Percentiles rank a stretch among this genome's conserved stretches.
phyloP scores from a whole-genome alignment of 2,888 invertebrate species.

The Zygothrica quintamaculata region DNA sequence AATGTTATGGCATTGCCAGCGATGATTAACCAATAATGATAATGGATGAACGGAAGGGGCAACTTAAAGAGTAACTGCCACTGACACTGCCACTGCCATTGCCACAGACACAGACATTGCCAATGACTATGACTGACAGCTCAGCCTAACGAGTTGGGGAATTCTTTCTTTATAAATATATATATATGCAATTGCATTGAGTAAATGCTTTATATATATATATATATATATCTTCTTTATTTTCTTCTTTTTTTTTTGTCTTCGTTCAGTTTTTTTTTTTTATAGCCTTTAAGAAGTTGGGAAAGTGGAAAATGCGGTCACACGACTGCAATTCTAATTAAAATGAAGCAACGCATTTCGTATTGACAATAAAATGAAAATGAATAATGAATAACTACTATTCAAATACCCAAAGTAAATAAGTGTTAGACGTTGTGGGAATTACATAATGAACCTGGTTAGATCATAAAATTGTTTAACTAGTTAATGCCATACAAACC shows the following conservation, averaged over 20 bases:
- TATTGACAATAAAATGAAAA: constrained; percentile 43
- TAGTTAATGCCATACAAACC: constrained; percentile 26
- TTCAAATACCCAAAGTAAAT: constrained; percentile 41
- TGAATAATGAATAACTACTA: constrained; percentile 54
- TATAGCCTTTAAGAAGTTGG: constrained; percentile 43
- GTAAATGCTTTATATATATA: constrained; percentile 22
- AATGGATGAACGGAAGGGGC: constrained; percentile 41
- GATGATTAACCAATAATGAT: constrained; percentile 74
- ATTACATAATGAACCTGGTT: constrained; percentile 28
- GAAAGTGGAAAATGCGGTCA: constrained; percentile 47
- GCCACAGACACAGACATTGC: no score
- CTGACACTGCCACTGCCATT: constrained; percentile 19
- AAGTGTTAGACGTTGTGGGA: constrained; percentile 30
- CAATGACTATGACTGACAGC: constrained; percentile 39
- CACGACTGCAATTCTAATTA: constrained; percentile 64
- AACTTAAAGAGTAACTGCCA: constrained; percentile 21
- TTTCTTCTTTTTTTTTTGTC: constrained; percentile 7
- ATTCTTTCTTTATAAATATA: no score
- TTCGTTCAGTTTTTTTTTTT: constrained; percentile 39
- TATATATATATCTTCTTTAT: not conserved
- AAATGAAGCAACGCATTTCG: constrained; percentile 55
- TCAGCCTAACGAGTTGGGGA: constrained; percentile 50
- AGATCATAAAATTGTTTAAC: constrained; percentile 26
- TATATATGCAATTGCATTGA: constrained; percentile 55
- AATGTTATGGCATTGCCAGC: constrained; percentile 59